Conservation (phyloP, 2,113 vertebrate species). For the Brachypteracias leptosomus region DNA sequence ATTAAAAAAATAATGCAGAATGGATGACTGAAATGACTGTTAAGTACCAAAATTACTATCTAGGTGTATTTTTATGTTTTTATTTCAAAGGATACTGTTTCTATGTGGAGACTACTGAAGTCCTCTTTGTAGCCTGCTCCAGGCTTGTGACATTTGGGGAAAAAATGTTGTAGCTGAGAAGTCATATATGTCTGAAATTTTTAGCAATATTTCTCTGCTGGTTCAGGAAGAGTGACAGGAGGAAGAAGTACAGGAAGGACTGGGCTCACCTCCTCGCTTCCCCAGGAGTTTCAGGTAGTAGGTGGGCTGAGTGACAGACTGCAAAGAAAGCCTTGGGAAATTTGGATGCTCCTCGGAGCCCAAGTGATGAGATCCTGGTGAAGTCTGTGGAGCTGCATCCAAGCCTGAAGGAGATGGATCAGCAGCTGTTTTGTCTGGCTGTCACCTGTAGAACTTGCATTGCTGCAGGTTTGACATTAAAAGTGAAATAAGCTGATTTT, state of each 20-base stretch:
- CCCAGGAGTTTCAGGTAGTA: neutral
- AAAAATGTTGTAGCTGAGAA: neutral
- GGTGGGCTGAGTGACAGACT: neutral
- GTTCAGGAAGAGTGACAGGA: neutral
- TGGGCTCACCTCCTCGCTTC: neutral
- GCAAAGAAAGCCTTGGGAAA: neutral
- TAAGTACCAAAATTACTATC: neutral
- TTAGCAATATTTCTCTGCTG: neutral
- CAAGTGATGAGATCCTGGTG: neutral
- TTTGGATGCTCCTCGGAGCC: neutral
- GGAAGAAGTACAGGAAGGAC: neutral
- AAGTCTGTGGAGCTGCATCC: neutral
- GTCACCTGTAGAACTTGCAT: neutral
- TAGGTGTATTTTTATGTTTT: neutral
- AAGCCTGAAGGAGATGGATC: neutral
- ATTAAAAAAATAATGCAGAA: neutral
- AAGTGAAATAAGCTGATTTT: neutral
- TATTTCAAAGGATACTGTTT: neutral
- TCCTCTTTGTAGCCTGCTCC: neutral
- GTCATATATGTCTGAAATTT: neutral
- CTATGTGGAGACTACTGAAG: neutral
- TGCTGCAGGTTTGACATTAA: neutral
- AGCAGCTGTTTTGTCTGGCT: neutral
- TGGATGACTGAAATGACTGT: constrained; percentile 3
- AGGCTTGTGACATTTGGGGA: neutral